Evolutionary conservation across 2,888 invertebrate genomes (phyloP).

Genomic region (Eulithis testata): DNA sequence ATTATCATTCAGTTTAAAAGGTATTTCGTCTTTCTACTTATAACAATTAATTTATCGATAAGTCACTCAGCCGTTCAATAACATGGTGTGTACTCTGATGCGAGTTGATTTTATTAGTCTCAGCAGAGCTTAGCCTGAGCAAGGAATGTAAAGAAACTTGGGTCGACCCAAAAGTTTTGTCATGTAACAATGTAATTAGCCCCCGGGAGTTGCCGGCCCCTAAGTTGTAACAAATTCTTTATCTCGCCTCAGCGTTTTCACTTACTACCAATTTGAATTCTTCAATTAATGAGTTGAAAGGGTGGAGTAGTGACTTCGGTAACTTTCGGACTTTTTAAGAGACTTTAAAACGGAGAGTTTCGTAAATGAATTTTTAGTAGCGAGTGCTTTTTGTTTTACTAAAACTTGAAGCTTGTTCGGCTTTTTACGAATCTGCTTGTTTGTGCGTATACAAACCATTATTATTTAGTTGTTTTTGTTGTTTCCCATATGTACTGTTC

Average conservation of each 20-base stretch:
- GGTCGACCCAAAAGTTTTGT: conserved; percentile 78
- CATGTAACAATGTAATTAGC: conserved; percentile 82
- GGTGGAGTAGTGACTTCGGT: conserved; percentile 41
- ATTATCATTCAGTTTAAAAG: no score
- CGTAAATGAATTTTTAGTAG: conserved; percentile 25
- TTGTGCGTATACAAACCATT: conserved; percentile 23
- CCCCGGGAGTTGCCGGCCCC: conserved; percentile 66
- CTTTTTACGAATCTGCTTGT: conserved; percentile 15
- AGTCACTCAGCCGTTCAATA: conserved; percentile 57
- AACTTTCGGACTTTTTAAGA: conserved; percentile 33
- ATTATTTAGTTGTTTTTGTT: conserved; percentile 11
- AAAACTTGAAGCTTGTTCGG: conserved; percentile 15
- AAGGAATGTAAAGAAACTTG: conserved; percentile 77
- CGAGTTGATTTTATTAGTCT: conserved; percentile 72
- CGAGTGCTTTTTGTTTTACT: conserved; percentile 20
- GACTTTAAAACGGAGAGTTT: conserved; percentile 22
- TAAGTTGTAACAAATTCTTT: conserved; percentile 76
- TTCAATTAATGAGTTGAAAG: conserved; percentile 51
- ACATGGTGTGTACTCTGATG: conserved; percentile 64
- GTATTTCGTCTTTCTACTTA: neutral
- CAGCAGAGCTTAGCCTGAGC: conserved; percentile 62
- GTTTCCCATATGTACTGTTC: conserved; percentile 11
- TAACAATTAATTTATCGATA: conserved; percentile 40
- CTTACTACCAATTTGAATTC: conserved; percentile 68
- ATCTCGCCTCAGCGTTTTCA: conserved; percentile 71